Evolutionary conservation across 2,888 invertebrate genomes (phyloP).

Genomic region (Aphrophora alni): DNA sequence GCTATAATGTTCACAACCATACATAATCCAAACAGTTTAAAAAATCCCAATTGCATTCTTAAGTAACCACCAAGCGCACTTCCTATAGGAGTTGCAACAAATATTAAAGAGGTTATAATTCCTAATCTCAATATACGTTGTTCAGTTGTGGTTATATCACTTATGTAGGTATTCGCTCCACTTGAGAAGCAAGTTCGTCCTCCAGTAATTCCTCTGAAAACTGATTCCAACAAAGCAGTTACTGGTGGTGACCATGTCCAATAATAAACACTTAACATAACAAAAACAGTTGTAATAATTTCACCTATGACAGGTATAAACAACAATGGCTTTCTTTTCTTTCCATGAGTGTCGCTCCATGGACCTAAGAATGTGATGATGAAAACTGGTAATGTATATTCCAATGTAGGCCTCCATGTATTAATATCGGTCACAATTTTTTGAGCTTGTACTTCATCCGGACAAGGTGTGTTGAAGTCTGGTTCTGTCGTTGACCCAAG

Average conservation of each 20-base stretch:
- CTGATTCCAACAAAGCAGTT: slow-evolving; percentile 33
- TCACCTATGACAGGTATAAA: slow-evolving; percentile 44
- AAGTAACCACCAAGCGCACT: slow-evolving; percentile 37
- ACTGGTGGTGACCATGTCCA: slow-evolving; percentile 40
- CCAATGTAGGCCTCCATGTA: slow-evolving; percentile 41
- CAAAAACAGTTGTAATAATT: slow-evolving; percentile 31
- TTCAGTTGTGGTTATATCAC: slow-evolving; percentile 40
- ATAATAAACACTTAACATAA: slow-evolving; percentile 36
- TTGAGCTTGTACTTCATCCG: slow-evolving; percentile 33
- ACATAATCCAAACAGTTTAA: slow-evolving; percentile 33
- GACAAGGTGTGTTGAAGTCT: background rate
- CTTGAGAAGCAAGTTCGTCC: slow-evolving; percentile 38
- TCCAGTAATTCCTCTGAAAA: slow-evolving; percentile 37
- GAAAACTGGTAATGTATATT: slow-evolving; percentile 39
- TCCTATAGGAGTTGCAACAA: slow-evolving; percentile 42
- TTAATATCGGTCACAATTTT: slow-evolving; percentile 38
- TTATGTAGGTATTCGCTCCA: slow-evolving; percentile 41
- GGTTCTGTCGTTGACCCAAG: slow-evolving; percentile 30
- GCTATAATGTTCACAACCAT: slow-evolving; percentile 31
- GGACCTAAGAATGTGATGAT: slow-evolving; percentile 43
- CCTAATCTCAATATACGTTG: slow-evolving; percentile 37
- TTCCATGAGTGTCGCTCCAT: slow-evolving; percentile 46
- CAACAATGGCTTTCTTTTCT: slow-evolving; percentile 44
- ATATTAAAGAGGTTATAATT: slow-evolving; percentile 42
- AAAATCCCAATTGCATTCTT: slow-evolving; percentile 37